Conservation (phyloP, 1,140 invertebrate species). For the Bradynema listronoti region DNA sequence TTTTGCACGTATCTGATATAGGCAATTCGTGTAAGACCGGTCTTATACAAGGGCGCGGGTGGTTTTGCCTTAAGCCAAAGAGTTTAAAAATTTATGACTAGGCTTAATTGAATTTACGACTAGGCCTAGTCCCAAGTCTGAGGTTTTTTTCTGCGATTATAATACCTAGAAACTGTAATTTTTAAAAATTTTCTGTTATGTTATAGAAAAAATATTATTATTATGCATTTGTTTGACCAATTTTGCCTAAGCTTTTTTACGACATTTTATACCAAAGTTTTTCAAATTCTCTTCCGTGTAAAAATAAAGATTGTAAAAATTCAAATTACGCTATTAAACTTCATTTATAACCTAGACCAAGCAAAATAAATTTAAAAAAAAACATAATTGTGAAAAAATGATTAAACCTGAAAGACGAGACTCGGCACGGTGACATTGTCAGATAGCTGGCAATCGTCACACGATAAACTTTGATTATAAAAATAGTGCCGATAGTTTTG, state of each 20-base stretch:
- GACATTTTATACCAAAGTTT: not conserved
- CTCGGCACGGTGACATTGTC: conserved; percentile 48
- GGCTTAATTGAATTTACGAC: no score
- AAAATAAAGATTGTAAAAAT: not conserved
- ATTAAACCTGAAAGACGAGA: conserved; percentile 46
- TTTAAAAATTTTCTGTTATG: no score
- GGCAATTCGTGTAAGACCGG: no score
- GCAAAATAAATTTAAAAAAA: conserved; percentile 2
- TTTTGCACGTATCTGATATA: no score
- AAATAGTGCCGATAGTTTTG: conserved; percentile 39
- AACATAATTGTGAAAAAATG: conserved; percentile 1
- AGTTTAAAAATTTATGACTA: no score
- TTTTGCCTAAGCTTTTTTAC: conserved; percentile 13
- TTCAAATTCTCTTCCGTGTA: not conserved
- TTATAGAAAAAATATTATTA: no score
- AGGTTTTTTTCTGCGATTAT: no score
- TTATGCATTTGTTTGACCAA: not conserved
- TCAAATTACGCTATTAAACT: no score
- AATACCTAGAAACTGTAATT: no score
- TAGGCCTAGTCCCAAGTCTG: no score
- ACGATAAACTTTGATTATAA: conserved; percentile 41
- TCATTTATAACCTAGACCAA: conserved; percentile 31
- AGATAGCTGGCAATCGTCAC: conserved; percentile 33
- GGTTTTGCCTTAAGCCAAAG: no score
- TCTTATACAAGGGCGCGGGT: no score